Conservation (phyloP, 1,140 invertebrate species). For the Drosophila subpulchrella region DNA sequence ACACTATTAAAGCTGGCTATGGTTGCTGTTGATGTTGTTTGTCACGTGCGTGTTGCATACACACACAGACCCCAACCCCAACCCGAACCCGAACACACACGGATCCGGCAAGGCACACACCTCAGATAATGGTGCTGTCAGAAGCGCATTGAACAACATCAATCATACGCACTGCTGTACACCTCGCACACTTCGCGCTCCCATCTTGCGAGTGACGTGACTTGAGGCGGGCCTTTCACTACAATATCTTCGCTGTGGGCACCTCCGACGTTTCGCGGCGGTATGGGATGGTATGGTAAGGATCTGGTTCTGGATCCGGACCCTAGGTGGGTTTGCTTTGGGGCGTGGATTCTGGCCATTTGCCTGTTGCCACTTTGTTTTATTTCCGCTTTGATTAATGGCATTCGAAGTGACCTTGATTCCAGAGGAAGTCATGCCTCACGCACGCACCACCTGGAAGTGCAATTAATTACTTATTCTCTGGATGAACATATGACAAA, state of each 20-base stretch:
- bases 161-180: constrained; percentile 71
- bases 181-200: constrained; percentile 24
- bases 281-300: constrained; percentile 2
- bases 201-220: constrained; percentile 60
- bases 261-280: constrained; percentile 27
- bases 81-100: constrained; percentile 1
- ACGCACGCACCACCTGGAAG: constrained; percentile 4
- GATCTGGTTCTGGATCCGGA: constrained; percentile 16
- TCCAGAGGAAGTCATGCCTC: constrained; percentile 11
- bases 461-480: constrained; percentile 45
- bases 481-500: constrained; percentile 22
- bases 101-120: constrained; percentile 38
- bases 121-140: constrained; percentile 72
- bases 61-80: constrained; percentile 5
- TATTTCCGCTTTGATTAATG: constrained; percentile 42
- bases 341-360: constrained; percentile 20
- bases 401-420: constrained; percentile 43
- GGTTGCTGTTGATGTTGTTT: constrained; percentile 47
- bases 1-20: not conserved
- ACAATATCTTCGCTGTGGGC: constrained; percentile 33
- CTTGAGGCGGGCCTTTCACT: constrained; percentile 43
- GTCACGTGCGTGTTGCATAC: constrained; percentile 39
- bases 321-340: not conserved
- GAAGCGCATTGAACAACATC: constrained; percentile 67
- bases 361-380: constrained; percentile 47